Evolutionary conservation across 2,113 vertebrate genomes (phyloP).

Genomic region (Pica pica): DNA sequence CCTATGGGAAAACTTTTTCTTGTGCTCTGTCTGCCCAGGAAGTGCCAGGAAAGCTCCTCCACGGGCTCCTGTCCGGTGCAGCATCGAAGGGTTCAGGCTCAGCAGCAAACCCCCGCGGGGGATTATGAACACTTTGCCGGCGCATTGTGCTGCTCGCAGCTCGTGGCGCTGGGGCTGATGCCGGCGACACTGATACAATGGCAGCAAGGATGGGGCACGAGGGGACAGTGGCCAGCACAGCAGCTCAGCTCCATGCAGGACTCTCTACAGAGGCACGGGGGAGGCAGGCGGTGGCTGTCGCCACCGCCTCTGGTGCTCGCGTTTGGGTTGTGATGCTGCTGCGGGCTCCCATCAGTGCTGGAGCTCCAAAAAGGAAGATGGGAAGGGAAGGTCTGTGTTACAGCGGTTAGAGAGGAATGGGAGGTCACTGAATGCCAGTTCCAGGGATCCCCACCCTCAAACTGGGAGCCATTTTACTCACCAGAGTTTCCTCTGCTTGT

Average conservation of each 20-base stretch:
- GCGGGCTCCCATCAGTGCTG: rapidly evolving
- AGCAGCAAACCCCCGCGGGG: background rate
- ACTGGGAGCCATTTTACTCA: background rate
- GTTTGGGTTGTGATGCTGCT: rapidly evolving
- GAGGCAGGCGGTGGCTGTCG: rapidly evolving
- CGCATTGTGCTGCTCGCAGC: background rate
- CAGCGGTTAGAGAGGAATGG: background rate
- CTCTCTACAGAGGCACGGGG: rapidly evolving
- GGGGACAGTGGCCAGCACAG: background rate
- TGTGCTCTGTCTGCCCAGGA: background rate
- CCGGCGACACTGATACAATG: background rate
- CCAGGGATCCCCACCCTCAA: background rate
- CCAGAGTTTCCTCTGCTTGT: background rate
- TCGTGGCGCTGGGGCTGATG: background rate
- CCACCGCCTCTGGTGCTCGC: rapidly evolving
- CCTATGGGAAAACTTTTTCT: background rate
- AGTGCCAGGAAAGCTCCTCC: background rate
- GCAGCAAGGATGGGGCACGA: background rate
- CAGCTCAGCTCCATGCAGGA: rapidly evolving
- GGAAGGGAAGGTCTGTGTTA: background rate
- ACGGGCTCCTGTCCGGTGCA: rapidly evolving
- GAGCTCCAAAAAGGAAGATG: background rate
- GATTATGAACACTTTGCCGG: background rate
- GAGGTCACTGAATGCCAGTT: background rate
- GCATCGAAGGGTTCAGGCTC: background rate